Conservation (phyloP, 2,113 vertebrate genomes). For the Pachyramphus minor region DNA sequence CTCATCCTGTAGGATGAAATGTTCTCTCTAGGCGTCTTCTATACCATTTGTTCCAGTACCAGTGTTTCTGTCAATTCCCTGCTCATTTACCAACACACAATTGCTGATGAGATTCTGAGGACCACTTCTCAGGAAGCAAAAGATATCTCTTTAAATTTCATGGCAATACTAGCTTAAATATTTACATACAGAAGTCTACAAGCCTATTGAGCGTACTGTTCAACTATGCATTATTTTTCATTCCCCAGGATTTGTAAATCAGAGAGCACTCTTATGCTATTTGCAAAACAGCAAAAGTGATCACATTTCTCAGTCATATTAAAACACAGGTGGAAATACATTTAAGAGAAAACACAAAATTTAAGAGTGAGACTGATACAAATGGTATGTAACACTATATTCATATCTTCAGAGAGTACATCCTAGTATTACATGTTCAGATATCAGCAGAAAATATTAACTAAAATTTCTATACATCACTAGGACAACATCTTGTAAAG, state of each 20-base stretch:
- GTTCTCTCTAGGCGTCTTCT: background rate
- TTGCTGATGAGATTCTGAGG: background rate
- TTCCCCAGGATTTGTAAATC: background rate
- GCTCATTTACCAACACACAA: background rate
- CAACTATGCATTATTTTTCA: background rate
- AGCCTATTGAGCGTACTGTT: background rate
- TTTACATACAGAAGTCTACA: background rate
- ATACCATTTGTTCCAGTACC: background rate
- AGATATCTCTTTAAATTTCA: background rate
- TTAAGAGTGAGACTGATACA: background rate
- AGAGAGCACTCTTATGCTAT: background rate
- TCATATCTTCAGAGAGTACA: background rate
- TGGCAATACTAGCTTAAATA: background rate
- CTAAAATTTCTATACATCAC: background rate
- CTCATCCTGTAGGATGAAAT: background rate
- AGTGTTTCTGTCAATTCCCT: background rate
- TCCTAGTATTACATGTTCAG: background rate
- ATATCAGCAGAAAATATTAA: background rate
- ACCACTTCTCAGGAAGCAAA: background rate
- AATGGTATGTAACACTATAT: background rate
- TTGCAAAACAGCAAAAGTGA: background rate
- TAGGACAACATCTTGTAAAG: background rate
- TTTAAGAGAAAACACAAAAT: background rate
- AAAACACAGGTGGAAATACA: background rate
- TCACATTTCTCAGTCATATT: background rate